Evolutionary conservation across 2,888 invertebrate genomes (phyloP).

Genomic region (Diogma glabrata): DNA sequence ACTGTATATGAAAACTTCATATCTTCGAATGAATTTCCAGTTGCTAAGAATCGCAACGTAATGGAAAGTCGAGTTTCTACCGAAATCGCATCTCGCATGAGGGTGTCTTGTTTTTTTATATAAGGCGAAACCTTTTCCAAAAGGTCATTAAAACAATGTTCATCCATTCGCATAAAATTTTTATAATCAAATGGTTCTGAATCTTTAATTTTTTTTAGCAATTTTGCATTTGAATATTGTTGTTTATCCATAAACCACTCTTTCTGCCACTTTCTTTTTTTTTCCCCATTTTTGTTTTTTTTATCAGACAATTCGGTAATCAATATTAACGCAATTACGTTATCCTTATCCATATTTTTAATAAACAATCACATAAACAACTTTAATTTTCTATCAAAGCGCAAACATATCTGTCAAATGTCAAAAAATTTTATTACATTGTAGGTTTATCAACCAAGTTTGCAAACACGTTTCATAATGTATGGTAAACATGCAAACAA

Average conservation of each 20-base stretch:
- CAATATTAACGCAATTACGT: too few relatives aligned
- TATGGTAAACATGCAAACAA: too few relatives aligned
- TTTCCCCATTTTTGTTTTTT: too few relatives aligned
- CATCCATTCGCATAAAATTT: not conserved
- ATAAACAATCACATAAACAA: too few relatives aligned
- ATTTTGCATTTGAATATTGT: not conserved
- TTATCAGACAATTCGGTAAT: too few relatives aligned
- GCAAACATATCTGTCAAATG: too few relatives aligned
- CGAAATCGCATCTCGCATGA: not conserved
- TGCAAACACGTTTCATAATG: too few relatives aligned
- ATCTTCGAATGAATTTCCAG: not conserved
- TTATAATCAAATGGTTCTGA: not conserved
- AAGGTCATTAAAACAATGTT: not conserved
- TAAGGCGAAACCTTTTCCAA: not conserved
- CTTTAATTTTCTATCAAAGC: too few relatives aligned
- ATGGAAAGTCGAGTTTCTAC: not conserved
- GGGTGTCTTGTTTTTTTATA: not conserved
- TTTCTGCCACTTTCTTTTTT: conserved; percentile 1
- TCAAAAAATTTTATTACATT: too few relatives aligned
- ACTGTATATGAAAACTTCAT: conserved; percentile 1
- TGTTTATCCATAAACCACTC: not conserved
- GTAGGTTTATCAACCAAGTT: too few relatives aligned
- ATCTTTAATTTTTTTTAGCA: not conserved
- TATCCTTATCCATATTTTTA: too few relatives aligned
- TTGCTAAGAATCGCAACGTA: not conserved